phyloP scores from a whole-genome alignment of 1,140 invertebrate species.

The Diorhabda sublineata region DNA sequence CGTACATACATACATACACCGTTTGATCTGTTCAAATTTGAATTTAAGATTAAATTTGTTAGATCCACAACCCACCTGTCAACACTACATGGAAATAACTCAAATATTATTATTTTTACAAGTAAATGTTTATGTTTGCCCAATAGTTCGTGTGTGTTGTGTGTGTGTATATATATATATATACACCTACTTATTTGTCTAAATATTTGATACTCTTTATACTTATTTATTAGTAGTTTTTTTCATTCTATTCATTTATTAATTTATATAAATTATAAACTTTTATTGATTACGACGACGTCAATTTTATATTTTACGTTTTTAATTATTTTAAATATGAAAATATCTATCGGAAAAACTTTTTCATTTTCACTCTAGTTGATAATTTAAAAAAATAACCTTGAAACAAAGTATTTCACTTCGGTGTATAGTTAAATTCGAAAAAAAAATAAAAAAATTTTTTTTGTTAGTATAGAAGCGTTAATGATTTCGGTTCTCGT shows the following conservation, averaged over 20 bases:
- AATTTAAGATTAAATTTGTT: constrained; percentile 48
- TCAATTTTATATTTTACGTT: no score
- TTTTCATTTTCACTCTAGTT: no score
- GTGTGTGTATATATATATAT: no score
- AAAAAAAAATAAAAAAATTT: background rate
- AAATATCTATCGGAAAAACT: no score
- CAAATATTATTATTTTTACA: constrained; percentile 46
- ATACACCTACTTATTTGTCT: constrained; percentile 18
- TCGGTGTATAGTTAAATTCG: background rate
- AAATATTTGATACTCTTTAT: constrained; percentile 10
- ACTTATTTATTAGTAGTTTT: background rate
- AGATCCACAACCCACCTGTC: constrained; percentile 44
- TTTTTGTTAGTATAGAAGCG: constrained; percentile 2
- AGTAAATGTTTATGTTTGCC: constrained; percentile 33
- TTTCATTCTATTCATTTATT: background rate
- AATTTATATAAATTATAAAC: no score
- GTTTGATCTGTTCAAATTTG: constrained; percentile 48
- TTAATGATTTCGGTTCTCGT: background rate
- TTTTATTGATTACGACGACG: no score
- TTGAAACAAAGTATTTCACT: background rate
- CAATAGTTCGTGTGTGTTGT: constrained; percentile 22
- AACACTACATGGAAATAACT: constrained; percentile 34
- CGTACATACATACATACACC: constrained; percentile 22
- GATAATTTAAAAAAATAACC: background rate
- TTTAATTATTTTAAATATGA: no score